Evolutionary conservation across 2,888 invertebrate genomes (phyloP), one percentile per base, ranked within the genome.

Genomic region (Stenodera caucasica): DNA sequence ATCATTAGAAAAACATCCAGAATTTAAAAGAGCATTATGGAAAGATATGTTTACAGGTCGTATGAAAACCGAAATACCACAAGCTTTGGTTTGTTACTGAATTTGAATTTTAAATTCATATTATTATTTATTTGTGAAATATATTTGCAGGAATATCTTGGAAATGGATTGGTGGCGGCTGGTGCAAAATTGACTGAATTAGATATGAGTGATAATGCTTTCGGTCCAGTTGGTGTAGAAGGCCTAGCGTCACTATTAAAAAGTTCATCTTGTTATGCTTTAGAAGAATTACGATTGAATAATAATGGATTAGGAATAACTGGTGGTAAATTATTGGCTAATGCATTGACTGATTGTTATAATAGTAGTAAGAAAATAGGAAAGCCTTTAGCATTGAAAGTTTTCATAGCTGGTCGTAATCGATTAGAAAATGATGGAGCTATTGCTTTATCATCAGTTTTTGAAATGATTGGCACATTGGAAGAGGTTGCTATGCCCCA

Each of bases 41-140:
- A 96, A 95, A 62, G 98, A 99, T 75, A 89, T 99, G 86, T 99
- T 99, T 78, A 98, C 98, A 0, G 94, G 98, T 0, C 84, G 99
- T 53, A 86, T 95, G 82, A 98, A 97, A 80, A 86, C 91, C 0
- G 98, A 99, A 83, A 98, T 99, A 75, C 98, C 98, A 0, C 85
- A 88, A 40, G 96, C 98, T 7, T 79, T 99, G 78, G 91, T 91
- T 53, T 35, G 53, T 53, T 53, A n/a, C 15, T 35, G 2, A 1
- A 2, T 21, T 30, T n/a, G 2, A 5, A 9, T 21, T 30, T 5
- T 11, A 21, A 51, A 23, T 30, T 30, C 12, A 18, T 50, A 6
- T 50, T 23, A 2, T 51, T 12, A n/a, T n/a, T 18, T 15, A n/a
- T 21, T 52, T 23, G 18, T 4, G n/a, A 15, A 23, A 54, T 51